Percentiles rank a stretch among this genome's conserved stretches.
phyloP scores from a whole-genome alignment of 2,888 invertebrate species.

The Gnatocerus cornutus region DNA sequence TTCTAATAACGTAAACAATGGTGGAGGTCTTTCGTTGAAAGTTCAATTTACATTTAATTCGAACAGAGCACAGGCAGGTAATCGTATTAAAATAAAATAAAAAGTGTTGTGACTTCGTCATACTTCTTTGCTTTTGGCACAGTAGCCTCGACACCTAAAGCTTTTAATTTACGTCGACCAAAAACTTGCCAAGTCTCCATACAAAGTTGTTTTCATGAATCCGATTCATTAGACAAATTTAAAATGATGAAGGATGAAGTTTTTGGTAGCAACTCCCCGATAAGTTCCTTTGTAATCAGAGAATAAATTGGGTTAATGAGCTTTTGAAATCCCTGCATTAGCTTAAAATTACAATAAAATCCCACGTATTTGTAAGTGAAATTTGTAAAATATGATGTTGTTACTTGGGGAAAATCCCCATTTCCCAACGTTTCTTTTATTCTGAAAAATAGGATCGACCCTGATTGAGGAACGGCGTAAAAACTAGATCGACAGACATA shows the following conservation, averaged over 20 bases:
- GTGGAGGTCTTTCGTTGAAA: neutral
- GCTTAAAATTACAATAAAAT: conserved; percentile 19
- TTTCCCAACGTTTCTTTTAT: conserved; percentile 9
- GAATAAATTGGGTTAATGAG: conserved; percentile 36
- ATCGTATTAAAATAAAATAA: too few species aligned
- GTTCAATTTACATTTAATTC: too few species aligned
- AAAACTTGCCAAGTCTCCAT: neutral
- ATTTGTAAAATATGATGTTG: conserved; percentile 10
- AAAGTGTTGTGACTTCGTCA: too few species aligned
- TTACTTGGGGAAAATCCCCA: neutral
- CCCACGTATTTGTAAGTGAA: conserved; percentile 23
- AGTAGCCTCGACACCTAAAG: too few species aligned
- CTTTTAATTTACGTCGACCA: neutral
- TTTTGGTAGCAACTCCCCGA: conserved; percentile 21
- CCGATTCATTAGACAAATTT: conserved; percentile 26
- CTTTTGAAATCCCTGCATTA: conserved; percentile 33
- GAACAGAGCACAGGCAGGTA: too few species aligned
- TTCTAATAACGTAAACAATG: neutral
- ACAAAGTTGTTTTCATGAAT: conserved; percentile 26
- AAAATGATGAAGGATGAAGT: conserved; percentile 17
- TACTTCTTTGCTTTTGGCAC: too few species aligned
- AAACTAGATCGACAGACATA: conserved; percentile 26
- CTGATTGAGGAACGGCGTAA: conserved; percentile 13
- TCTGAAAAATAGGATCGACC: conserved; percentile 23
- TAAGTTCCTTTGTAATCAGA: conserved; percentile 25